A percentile compares a stretch with the other conserved stretches of the same genome.
Evolutionary conservation across 2,888 invertebrate genomes (phyloP).

Genomic region (Tanypteryx hageni): DNA sequence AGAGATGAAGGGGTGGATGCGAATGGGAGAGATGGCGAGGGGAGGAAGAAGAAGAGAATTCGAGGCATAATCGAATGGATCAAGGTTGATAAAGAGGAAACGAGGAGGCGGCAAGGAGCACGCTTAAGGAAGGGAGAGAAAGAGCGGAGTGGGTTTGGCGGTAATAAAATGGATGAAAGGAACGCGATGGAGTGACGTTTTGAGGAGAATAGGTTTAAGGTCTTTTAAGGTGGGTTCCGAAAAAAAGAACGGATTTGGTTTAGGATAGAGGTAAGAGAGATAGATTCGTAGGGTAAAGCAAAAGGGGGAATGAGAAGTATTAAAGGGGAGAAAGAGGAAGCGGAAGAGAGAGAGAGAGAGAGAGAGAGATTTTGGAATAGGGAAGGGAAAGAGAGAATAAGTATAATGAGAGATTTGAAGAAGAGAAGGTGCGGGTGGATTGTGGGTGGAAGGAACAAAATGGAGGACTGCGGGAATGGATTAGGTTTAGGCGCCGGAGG

Average conservation of each 20-base stretch:
- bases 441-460: too few species aligned
- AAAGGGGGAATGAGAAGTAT: background rate
- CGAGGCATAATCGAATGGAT: too few species aligned
- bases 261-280: background rate
- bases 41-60: too few species aligned
- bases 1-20: background rate
- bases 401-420: background rate
- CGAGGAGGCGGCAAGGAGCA: too few species aligned
- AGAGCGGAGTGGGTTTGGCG: background rate
- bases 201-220: slow-evolving; percentile 44
- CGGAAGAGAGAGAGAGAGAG: background rate
- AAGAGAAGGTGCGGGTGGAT: background rate
- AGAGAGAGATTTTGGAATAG: background rate
- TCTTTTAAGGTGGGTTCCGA: background rate
- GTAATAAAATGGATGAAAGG: slow-evolving; percentile 41
- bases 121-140: too few species aligned
- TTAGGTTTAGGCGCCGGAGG: slow-evolving; percentile 11
- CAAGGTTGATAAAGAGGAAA: too few species aligned
- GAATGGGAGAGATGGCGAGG: too few species aligned
- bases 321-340: background rate
- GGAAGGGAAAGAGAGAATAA: background rate
- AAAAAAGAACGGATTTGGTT: background rate
- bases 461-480: too few species aligned
- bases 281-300: background rate
- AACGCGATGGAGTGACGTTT: slow-evolving; percentile 10